A percentile compares a stretch with the other conserved stretches of the same genome.
Conservation (phyloP, 2,888 invertebrate species). For the Omphaloscelis lunosa region DNA sequence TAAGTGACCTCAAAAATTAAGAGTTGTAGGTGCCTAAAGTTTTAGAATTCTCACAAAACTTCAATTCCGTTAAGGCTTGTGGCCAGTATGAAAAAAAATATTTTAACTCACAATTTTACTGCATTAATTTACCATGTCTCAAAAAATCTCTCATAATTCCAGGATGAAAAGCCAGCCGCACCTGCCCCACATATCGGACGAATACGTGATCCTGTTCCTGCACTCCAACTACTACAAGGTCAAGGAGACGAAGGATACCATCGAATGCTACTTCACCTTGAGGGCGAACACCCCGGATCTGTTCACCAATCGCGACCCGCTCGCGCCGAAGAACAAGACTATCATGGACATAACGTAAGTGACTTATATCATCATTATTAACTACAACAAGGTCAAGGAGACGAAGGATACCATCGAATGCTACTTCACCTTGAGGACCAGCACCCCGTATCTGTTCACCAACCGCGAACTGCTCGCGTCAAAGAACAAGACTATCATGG, state of each 20-base stretch:
- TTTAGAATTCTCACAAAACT: background rate
- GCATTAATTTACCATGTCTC: background rate
- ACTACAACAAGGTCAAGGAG: conserved; percentile 87
- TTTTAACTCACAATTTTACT: background rate
- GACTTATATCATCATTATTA: conserved; percentile 45
- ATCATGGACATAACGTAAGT: conserved; percentile 92
- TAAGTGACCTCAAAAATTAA: background rate
- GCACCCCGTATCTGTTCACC: conserved; percentile 91
- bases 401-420: conserved; percentile 87
- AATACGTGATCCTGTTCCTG: conserved; percentile 92
- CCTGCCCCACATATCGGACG: conserved; percentile 91
- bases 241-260: conserved; percentile 87
- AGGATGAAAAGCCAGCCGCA: conserved; percentile 92
- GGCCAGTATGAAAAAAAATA: background rate
- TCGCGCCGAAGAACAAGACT: conserved; percentile 87
- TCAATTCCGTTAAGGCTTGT: background rate
- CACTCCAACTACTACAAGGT: conserved; percentile 91
- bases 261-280: conserved; percentile 90
- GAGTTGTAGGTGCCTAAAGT: background rate
- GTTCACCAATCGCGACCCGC: conserved; percentile 91
- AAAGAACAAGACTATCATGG: conserved; percentile 89
- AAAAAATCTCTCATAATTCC: conserved; percentile 77
- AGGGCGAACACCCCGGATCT: conserved; percentile 91
- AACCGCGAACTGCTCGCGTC: conserved; percentile 86
- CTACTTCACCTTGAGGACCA: conserved; percentile 89